phyloP scores from a whole-genome alignment of 2,797 vertebrate genomes.

The Esox lucius region DNA sequence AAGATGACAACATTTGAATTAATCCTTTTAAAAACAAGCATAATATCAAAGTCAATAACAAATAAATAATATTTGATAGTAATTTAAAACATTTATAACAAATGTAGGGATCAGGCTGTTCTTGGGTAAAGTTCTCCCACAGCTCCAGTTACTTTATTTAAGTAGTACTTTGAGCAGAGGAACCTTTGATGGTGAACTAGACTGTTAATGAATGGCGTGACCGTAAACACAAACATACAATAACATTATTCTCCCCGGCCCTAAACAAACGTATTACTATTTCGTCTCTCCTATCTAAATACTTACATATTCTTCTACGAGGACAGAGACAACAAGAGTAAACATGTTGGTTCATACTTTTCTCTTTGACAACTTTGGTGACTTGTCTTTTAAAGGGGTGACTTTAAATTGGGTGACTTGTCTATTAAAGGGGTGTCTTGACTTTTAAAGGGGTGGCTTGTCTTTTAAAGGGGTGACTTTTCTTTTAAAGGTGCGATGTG shows the following conservation, averaged over 20 bases:
- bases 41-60: no score
- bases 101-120: no score
- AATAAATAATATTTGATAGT: no score
- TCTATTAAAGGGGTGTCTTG: slow-evolving; percentile 2
- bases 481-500: slow-evolving; percentile 2
- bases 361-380: neutral
- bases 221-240: slow-evolving; percentile 13
- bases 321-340: slow-evolving; percentile 17
- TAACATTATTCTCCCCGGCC: slow-evolving; percentile 10
- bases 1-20: no score
- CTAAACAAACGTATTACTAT: slow-evolving; percentile 12
- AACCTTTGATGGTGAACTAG: no score
- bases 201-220: neutral
- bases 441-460: slow-evolving; percentile 37
- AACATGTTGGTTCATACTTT: slow-evolving; percentile 20
- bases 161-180: no score
- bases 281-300: neutral
- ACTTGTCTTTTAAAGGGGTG: no score
- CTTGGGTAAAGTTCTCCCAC: no score
- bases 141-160: no score
- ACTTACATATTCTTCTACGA: neutral
- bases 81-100: no score
- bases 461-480: slow-evolving; percentile 37
- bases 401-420: no score
- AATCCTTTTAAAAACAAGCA: no score